Evolutionary conservation across 2,888 invertebrate species (phyloP).

Genomic region (Brachyopa scutellaris): DNA sequence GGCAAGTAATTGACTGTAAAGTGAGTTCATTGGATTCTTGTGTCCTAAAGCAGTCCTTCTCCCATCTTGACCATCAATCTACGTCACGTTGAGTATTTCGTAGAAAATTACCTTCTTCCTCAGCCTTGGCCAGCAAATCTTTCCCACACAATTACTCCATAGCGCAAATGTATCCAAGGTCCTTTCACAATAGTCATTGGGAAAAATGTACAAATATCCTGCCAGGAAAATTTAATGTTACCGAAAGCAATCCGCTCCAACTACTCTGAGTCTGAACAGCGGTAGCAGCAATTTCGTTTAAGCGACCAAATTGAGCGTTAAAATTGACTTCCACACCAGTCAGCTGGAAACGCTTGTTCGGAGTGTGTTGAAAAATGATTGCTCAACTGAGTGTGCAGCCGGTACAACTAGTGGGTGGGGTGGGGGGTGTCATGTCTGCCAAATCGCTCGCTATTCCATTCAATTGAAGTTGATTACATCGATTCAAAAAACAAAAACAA

Average conservation of each 20-base stretch:
- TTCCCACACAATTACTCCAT: neutral
- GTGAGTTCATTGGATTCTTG: too few relatives aligned
- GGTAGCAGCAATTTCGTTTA: slow-evolving; percentile 44
- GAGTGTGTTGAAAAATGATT: slow-evolving; percentile 53
- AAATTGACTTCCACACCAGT: slow-evolving; percentile 59
- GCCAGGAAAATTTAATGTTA: slow-evolving; percentile 16
- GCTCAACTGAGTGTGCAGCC: slow-evolving; percentile 49
- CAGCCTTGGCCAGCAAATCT: neutral
- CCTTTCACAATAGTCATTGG: neutral
- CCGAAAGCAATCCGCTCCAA: slow-evolving; percentile 9
- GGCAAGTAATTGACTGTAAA: too few relatives aligned
- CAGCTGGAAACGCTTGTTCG: slow-evolving; percentile 55
- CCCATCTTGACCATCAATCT: neutral
- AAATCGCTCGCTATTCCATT: slow-evolving; percentile 1
- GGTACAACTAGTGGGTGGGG: neutral
- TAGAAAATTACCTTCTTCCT: neutral
- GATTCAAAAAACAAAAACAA: neutral
- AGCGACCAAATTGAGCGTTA: slow-evolving; percentile 62
- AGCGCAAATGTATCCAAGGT: neutral
- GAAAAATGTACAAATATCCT: slow-evolving; percentile 18
- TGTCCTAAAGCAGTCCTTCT: too few relatives aligned
- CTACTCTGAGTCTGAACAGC: neutral
- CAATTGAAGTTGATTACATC: slow-evolving; percentile 7
- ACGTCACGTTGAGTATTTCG: neutral
- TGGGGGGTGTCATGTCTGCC: slow-evolving; percentile 7